Evolutionary conservation across 2,797 vertebrate genomes (phyloP), one percentile per base, ranked within the genome.

Genomic region (Nannoperca australis): DNA sequence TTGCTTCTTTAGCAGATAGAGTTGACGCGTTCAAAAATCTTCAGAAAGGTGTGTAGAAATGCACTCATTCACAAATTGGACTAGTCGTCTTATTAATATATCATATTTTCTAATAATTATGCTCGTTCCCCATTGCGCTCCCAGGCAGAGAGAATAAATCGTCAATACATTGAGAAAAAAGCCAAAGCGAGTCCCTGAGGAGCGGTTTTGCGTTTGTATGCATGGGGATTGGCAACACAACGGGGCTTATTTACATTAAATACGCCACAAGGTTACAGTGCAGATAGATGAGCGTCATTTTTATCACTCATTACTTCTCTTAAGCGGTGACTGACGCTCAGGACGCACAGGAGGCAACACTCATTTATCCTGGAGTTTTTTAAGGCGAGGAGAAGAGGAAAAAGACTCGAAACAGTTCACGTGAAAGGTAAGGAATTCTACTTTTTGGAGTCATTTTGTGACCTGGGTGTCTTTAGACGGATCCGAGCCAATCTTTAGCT

Each of bases 201-300:
- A 97, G 96, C 96, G 95, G 96, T 82, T 96, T 84, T 92, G 95
- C 93, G 95, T 96, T 95, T 96, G 96, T 95, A 93, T 96, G 96
- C 95, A 92, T 84, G 96, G 71, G 96, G 96, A 97, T 95, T 97
- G 97, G 97, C 97, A 98, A 96, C 97, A 97, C 96, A 97, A 97
- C 97, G 95, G 88, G 95, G 96, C 97, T 98, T 99, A 98, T 99
- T 99, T 98, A 98, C 98, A 99, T 98, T 98, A 99, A 98, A 99
- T 97, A 96, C 97, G 97, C 97, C 97, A 97, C 97, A 98, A 98
- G 98, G 98, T 99, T 99, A 98, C 97, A 97, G 97, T 96, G 97
- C 97, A 95, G 96, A 97, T 96, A 95, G 96, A 97, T 97, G 97
- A 97, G 96, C 97, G 97, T 97, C 97, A 97, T 96, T 97, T 98